A percentile compares a stretch with the other conserved stretches of the same genome.
phyloP scores from a whole-genome alignment of 1,140 invertebrate genomes.

The Bombus confusus region DNA sequence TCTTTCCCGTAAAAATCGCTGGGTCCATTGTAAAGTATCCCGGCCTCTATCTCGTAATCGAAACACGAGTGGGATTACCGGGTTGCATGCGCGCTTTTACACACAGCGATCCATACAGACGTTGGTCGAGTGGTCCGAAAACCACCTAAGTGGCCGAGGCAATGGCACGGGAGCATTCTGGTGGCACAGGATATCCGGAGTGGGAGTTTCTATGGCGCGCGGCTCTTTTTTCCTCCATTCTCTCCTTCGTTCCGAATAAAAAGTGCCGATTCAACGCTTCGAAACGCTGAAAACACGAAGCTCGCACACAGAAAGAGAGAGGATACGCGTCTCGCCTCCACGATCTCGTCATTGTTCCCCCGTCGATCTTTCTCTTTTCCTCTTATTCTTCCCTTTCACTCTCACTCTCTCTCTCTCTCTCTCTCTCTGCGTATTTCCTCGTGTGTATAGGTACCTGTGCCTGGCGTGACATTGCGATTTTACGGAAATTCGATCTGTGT shows the following conservation, averaged over 20 bases:
- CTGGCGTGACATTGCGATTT: conserved; percentile 74
- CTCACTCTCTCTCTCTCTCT: neutral
- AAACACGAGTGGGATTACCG: conserved; percentile 60
- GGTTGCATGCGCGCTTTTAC: conserved; percentile 13
- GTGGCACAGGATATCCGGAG: conserved; percentile 76
- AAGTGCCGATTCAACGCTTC: conserved; percentile 71
- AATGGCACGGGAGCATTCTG: conserved; percentile 68
- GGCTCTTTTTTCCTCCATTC: conserved; percentile 60
- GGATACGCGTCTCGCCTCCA: conserved; percentile 44
- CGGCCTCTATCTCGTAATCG: conserved; percentile 51
- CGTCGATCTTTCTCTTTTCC: neutral
- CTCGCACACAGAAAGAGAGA: conserved; percentile 24
- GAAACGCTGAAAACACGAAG: conserved; percentile 48
- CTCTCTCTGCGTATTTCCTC: neutral
- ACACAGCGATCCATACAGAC: neutral
- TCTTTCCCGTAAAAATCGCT: neutral
- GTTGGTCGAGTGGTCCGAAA: conserved; percentile 47
- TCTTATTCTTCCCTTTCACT: neutral
- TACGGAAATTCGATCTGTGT: conserved; percentile 80
- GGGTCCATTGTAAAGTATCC: conserved; percentile 17
- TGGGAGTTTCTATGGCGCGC: conserved; percentile 72
- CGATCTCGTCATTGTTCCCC: conserved; percentile 60
- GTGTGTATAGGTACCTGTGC: conserved; percentile 29
- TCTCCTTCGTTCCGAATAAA: conserved; percentile 69
- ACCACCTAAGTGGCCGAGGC: conserved; percentile 73